Conservation (phyloP, 1,140 invertebrate species). For the Drosophila leontia region DNA sequence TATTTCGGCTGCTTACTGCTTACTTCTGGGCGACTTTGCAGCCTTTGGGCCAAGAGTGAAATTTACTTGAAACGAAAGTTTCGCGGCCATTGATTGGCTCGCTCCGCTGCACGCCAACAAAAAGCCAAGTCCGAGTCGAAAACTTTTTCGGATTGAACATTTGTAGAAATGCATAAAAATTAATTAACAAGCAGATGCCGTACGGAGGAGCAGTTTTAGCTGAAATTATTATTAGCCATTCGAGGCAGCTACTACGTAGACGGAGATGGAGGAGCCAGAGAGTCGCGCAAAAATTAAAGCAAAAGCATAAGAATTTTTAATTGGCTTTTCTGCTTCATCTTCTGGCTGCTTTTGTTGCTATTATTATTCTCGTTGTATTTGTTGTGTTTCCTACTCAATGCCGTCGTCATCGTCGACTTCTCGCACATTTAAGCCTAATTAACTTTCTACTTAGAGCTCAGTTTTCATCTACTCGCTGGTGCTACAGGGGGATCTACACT, state of each 20-base stretch:
- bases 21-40: slow-evolving; percentile 14
- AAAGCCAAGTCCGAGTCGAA: slow-evolving; percentile 42
- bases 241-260: neutral
- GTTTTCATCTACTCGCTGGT: slow-evolving; percentile 49
- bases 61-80: slow-evolving; percentile 71
- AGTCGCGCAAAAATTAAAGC: slow-evolving; percentile 48
- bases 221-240: slow-evolving; percentile 46
- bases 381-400: slow-evolving; percentile 53
- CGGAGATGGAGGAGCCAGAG: neutral
- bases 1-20: slow-evolving; percentile 8
- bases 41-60: slow-evolving; percentile 51
- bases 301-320: slow-evolving; percentile 77
- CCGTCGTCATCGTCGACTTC: slow-evolving; percentile 53
- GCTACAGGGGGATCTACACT: slow-evolving; percentile 32
- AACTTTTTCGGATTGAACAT: slow-evolving; percentile 73
- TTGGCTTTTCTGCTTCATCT: slow-evolving; percentile 70
- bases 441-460: slow-evolving; percentile 79
- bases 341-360: slow-evolving; percentile 36
- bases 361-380: slow-evolving; percentile 47
- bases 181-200: slow-evolving; percentile 71
- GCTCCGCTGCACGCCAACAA: slow-evolving; percentile 65
- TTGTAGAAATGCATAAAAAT: slow-evolving; percentile 80
- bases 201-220: slow-evolving; percentile 20
- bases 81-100: slow-evolving; percentile 66
- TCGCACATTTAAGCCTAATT: slow-evolving; percentile 82